Conservation (phyloP, 2,113 vertebrate genomes). For the Neofelis nebulosa region DNA sequence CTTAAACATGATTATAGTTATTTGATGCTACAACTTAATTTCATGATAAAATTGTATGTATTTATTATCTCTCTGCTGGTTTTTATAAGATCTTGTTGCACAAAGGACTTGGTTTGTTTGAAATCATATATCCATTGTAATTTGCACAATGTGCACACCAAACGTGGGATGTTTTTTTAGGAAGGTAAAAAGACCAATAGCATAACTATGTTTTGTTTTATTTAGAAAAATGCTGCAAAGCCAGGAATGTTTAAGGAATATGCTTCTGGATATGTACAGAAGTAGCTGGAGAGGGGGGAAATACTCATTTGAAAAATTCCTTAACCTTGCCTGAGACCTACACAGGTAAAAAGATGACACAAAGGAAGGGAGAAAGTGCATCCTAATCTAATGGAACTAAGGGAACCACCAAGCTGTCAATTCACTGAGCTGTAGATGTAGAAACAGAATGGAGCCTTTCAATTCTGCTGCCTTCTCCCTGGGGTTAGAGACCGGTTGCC, state of each 20-base stretch:
- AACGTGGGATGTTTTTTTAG: constrained; percentile 32
- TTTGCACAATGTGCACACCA: background rate
- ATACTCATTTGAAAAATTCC: background rate
- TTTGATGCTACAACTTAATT: constrained; percentile 75
- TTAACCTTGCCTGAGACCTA: background rate
- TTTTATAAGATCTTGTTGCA: constrained; percentile 51
- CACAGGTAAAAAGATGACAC: constrained; percentile 68
- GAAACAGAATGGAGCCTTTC: constrained; percentile 93
- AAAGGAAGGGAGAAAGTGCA: constrained; percentile 80
- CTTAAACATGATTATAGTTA: constrained; percentile 73
- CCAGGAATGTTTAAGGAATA: background rate
- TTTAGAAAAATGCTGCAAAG: background rate
- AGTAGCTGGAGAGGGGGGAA: background rate
- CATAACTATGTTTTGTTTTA: background rate
- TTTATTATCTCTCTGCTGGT: constrained; percentile 57
- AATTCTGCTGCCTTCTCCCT: constrained; percentile 92
- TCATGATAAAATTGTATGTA: constrained; percentile 65
- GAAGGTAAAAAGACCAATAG: background rate
- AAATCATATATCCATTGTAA: constrained; percentile 49
- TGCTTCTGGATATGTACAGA: background rate
- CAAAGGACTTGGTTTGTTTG: constrained; percentile 45
- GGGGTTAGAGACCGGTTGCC: constrained; percentile 95
- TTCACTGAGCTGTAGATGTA: constrained; percentile 86
- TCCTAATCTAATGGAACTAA: constrained; percentile 81
- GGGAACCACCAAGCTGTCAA: constrained; percentile 82